A percentile compares a stretch with the other conserved stretches of the same genome.
Conservation (phyloP, 2,888 invertebrate genomes). For the Neoitamus cyanurus region DNA sequence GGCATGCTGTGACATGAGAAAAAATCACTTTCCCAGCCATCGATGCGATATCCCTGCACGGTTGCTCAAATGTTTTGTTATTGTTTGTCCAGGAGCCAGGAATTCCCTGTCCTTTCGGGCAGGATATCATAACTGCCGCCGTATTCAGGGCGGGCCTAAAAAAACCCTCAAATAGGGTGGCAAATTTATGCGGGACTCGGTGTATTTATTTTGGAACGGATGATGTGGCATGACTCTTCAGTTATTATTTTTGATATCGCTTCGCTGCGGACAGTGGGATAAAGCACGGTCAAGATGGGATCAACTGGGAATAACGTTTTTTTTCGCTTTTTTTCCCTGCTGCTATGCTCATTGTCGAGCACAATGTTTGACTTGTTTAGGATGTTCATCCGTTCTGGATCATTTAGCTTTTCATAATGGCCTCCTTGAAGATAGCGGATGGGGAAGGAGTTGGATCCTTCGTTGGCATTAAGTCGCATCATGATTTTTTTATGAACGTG, state of each 20-base stretch:
- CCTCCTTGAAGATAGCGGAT: not conserved
- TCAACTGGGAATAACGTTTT: not conserved
- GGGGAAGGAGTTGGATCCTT: not conserved
- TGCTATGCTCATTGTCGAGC: not conserved
- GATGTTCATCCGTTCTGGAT: constrained; percentile 28
- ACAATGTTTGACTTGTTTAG: constrained; percentile 27
- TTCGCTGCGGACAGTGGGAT: constrained; percentile 22
- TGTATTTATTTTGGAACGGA: constrained; percentile 44
- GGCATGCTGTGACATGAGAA: not conserved
- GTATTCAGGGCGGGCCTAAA: constrained; percentile 4
- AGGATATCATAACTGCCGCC: not conserved
- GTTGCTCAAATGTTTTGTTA: constrained; percentile 16
- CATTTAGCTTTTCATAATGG: constrained; percentile 26
- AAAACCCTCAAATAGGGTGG: constrained; percentile 18
- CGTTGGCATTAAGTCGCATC: not conserved
- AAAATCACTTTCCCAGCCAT: constrained; percentile 31
- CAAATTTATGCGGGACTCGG: constrained; percentile 37
- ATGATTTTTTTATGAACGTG: not conserved
- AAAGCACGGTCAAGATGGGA: constrained; percentile 31
- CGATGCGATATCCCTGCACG: constrained; percentile 19
- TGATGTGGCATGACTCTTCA: constrained; percentile 41
- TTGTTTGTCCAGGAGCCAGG: constrained; percentile 34
- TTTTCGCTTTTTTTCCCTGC: not conserved
- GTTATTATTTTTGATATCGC: constrained; percentile 45
- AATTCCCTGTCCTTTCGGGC: not conserved